A percentile compares a stretch with the other conserved stretches of the same genome.
phyloP scores from a whole-genome alignment of 2,797 vertebrate species.

The Lacerta agilis region DNA sequence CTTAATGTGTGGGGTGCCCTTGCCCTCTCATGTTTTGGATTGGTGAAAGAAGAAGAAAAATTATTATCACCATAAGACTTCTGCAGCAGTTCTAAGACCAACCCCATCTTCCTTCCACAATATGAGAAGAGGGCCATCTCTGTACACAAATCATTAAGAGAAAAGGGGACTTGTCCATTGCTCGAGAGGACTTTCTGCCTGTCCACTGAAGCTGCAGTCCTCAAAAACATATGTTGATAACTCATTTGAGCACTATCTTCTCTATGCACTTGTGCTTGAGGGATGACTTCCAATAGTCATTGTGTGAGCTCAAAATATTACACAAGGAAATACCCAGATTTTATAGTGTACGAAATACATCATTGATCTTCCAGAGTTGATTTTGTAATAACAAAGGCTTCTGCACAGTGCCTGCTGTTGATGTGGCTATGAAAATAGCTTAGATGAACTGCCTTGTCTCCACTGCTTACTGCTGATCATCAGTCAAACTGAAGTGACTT shows the following conservation, averaged over 20 bases:
- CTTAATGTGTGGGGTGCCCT: not conserved
- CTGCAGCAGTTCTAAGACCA: not conserved
- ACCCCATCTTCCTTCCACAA: not conserved
- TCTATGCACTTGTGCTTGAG: no score
- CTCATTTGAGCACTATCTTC: not conserved
- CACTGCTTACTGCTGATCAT: conserved; percentile 4
- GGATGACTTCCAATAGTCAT: not conserved
- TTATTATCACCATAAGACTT: not conserved
- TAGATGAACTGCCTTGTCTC: conserved; percentile 40
- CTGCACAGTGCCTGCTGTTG: not conserved
- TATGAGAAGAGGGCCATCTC: not conserved
- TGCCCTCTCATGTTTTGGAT: not conserved
- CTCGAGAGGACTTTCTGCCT: no score
- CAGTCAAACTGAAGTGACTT: conserved; percentile 36
- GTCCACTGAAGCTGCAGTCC: no score
- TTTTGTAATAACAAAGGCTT: conserved; percentile 10
- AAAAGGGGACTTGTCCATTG: not conserved
- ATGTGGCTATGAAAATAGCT: conserved; percentile 17
- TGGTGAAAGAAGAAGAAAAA: not conserved
- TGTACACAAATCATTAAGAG: not conserved
- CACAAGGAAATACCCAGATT: not conserved
- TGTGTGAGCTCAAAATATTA: not conserved
- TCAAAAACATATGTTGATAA: not conserved
- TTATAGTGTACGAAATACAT: not conserved
- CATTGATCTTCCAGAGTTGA: conserved; percentile 36